These are phyloP conservation scores for Drosophila neonasuta DNA, from an alignment of 2,888 invertebrate species.

Conservation along the genomic window DNA sequence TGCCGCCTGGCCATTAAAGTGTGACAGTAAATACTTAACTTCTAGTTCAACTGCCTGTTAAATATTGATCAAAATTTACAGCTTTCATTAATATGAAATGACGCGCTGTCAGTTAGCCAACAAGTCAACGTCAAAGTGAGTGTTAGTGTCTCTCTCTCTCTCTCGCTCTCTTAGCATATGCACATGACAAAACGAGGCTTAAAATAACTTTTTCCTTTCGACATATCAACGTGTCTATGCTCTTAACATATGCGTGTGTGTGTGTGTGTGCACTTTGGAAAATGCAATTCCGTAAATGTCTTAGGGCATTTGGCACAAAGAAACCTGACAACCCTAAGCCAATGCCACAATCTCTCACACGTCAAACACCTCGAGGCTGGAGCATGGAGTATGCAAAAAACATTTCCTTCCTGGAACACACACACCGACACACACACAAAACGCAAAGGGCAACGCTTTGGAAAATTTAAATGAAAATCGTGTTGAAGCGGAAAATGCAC, in stretches of 20 bases:
- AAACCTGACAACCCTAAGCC: constrained; percentile 63
- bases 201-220: neutral
- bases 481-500: constrained; percentile 73
- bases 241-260: constrained; percentile 8
- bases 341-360: constrained; percentile 53
- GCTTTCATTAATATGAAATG: constrained; percentile 1
- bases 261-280: constrained; percentile 16
- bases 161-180: neutral
- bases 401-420: constrained; percentile 55
- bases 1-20: neutral
- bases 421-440: constrained; percentile 24
- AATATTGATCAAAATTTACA: constrained; percentile 1
- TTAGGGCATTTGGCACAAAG: constrained; percentile 31
- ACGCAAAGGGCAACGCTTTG: constrained; percentile 62
- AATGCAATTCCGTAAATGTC: constrained; percentile 43
- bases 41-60: neutral
- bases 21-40: neutral
- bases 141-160: neutral
- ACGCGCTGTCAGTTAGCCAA: neutral
- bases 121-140: constrained; percentile 6
- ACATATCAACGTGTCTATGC: neutral
- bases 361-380: constrained; percentile 52
- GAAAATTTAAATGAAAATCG: constrained; percentile 72
- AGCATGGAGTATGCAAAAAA: constrained; percentile 30
- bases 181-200: constrained; percentile 4